phyloP scores from a whole-genome alignment of 1,140 invertebrate species.

The Camponotus floridanus region DNA sequence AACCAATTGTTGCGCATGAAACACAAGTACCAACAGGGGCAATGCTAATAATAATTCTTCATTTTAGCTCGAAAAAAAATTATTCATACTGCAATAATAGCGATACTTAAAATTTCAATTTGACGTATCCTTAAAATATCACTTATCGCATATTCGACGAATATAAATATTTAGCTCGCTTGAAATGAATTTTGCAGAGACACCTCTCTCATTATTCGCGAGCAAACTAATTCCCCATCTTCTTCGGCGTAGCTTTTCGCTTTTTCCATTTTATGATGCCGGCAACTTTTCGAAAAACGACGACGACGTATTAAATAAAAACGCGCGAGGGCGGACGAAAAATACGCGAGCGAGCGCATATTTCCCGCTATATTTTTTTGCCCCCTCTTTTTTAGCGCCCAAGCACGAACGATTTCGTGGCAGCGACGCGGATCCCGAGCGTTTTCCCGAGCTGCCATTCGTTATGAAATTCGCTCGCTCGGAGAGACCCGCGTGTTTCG shows the following conservation, averaged over 20 bases:
- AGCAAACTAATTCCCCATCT: background rate
- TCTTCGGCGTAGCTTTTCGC: background rate
- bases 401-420: slow-evolving; percentile 38
- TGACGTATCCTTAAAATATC: background rate
- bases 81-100: background rate
- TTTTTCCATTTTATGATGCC: background rate
- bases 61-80: background rate
- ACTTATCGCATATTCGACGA: background rate
- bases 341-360: background rate
- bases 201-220: background rate
- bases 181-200: background rate
- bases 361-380: background rate
- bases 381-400: background rate
- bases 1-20: slow-evolving; percentile 40
- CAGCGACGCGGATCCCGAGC: slow-evolving; percentile 51
- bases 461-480: slow-evolving; percentile 47
- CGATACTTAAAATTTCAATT: background rate
- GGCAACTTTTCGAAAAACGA: background rate
- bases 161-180: background rate
- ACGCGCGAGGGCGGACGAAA: background rate
- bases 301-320: slow-evolving; percentile 7
- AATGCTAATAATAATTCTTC: slow-evolving; percentile 1
- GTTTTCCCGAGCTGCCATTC: slow-evolving; percentile 42
- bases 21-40: background rate
- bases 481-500: slow-evolving; percentile 37